Evolutionary conservation across 2,888 invertebrate species (phyloP), one percentile per base, ranked within the genome.

Genomic region (Melanostoma mellinum): DNA sequence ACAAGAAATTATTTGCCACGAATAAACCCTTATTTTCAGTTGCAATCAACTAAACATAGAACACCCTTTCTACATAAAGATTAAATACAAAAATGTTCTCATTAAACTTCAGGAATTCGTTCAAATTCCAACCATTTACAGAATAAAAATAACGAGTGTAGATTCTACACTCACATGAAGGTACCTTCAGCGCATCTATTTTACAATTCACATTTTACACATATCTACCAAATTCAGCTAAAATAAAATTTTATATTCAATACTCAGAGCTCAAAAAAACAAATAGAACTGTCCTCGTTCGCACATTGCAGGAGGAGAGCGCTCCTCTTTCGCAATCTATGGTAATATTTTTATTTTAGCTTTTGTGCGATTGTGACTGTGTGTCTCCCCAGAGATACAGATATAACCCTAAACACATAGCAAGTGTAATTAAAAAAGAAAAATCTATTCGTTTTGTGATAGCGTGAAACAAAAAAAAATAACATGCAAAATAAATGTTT

Each of bases 241-340:
- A 71, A 63, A 76, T 33, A 68, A 80, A 75, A 75, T 75, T 46
- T 63, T 74, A 69, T 75, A 80, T 80, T 72, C 53, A 81, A 67
- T 76, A 81, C 60, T 53, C 48, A 61, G 55, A 36, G 67, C 48
- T 67, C 56, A 65, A 71, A 76, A 20, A 20, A 80, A 67, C 46
- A 81, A 81, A 81, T 60, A 72, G 20, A 72, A 42, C 38, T 53
- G 65, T 81, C 71, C 71, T 72, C 61, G 58, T 56, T 63, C 48
- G 36, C 8, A 46, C 36, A 20, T 20, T 46, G 20, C 35, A 50
- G 20, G 20, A 20, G 20, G 20, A 20, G 20, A 20, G 6, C 8
- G 44, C 40, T 38, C 40, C 68, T 56, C 35, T 75, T 71, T 36
- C 65, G n/a, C 40, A 75, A 60, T 76, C 71, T 76, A 42, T 53